Evolutionary conservation across 2,797 vertebrate genomes (phyloP).

Genomic region (Enteromius thamalakanensis): DNA sequence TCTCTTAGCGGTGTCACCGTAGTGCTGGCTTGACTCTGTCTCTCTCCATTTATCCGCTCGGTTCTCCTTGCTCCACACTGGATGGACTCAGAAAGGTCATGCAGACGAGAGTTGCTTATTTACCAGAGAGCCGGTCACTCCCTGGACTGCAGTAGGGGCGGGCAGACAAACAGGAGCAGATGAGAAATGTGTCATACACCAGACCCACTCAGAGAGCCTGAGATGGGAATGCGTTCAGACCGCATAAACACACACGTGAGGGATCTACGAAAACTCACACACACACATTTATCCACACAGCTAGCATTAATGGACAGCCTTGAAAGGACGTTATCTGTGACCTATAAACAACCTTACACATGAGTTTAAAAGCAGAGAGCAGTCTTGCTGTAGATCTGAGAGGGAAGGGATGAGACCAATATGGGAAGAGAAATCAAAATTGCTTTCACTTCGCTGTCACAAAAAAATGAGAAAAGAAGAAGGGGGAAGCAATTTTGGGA

Average conservation of each 20-base stretch:
- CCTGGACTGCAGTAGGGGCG: conserved; percentile 16
- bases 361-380: not conserved
- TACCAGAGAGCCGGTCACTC: conserved; percentile 35
- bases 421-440: not conserved
- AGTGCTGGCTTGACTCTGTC: conserved; percentile 35
- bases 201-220: not conserved
- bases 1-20: conserved; percentile 26
- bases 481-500: not conserved
- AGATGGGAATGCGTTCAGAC: conserved; percentile 17
- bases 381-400: not conserved
- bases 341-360: conserved; percentile 5
- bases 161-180: conserved; percentile 11
- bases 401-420: not conserved
- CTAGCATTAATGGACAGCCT: conserved; percentile 25
- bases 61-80: conserved; percentile 26
- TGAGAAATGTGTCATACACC: conserved; percentile 22
- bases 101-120: conserved; percentile 38
- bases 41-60: conserved; percentile 32
- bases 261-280: conserved; percentile 11
- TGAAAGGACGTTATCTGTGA: not conserved
- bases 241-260: conserved; percentile 12
- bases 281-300: not conserved
- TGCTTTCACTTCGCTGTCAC: not conserved
- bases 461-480: not conserved
- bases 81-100: conserved; percentile 45